Evolutionary conservation across 2,888 invertebrate genomes (phyloP).

Genomic region (Patella pellucida): DNA sequence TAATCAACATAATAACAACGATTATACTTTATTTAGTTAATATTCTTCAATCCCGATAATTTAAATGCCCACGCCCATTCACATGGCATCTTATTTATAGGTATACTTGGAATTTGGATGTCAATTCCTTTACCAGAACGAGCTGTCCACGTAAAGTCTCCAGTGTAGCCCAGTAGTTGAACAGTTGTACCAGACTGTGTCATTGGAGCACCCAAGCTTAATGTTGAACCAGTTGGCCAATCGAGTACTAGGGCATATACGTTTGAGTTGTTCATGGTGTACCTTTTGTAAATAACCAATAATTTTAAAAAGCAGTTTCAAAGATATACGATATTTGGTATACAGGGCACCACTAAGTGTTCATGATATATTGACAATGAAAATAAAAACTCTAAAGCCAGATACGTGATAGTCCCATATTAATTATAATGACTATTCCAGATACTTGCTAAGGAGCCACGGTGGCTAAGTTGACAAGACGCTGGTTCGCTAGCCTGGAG

Average conservation of each 20-base stretch:
- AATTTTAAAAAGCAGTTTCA: background rate
- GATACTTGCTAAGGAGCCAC: too few species aligned
- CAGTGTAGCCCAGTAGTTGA: conserved; percentile 73
- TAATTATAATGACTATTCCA: too few species aligned
- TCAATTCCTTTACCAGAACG: conserved; percentile 45
- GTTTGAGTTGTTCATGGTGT: conserved; percentile 51
- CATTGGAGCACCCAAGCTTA: conserved; percentile 73
- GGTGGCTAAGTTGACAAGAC: too few species aligned
- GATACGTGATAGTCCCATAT: too few species aligned
- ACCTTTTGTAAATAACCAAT: conserved; percentile 38
- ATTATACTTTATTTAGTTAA: too few species aligned
- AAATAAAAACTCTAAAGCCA: too few species aligned
- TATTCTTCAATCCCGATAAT: conserved; percentile 41
- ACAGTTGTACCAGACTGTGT: conserved; percentile 66
- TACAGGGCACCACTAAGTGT: background rate
- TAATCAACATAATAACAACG: too few species aligned
- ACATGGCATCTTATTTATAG: conserved; percentile 55
- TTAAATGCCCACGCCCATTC: conserved; percentile 66
- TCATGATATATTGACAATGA: too few species aligned
- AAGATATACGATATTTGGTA: background rate
- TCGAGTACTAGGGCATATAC: conserved; percentile 80
- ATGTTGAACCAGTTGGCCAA: conserved; percentile 79
- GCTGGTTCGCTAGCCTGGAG: too few species aligned
- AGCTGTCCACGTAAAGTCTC: conserved; percentile 41
- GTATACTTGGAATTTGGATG: conserved; percentile 57